Evolutionary conservation across 1,140 invertebrate genomes (phyloP).

Genomic region (Thaumatotibia leucotreta): DNA sequence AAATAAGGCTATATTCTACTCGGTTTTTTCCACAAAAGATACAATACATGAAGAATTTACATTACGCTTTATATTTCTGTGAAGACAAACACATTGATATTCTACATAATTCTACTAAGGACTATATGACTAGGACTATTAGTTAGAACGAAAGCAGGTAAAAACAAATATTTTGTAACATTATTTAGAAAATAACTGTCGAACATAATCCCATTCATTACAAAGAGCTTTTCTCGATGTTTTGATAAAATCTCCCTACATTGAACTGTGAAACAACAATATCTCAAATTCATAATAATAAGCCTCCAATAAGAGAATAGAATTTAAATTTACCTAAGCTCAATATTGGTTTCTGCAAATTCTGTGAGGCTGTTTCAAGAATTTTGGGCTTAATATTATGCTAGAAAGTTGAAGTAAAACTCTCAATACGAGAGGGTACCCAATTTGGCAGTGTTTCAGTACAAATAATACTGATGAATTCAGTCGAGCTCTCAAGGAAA

Average conservation of each 20-base stretch:
- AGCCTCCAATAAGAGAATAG: conserved; percentile 8
- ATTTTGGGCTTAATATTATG: conserved; percentile 34
- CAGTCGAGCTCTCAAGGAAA: conserved; percentile 31
- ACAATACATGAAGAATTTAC: no score
- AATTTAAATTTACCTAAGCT: conserved; percentile 8
- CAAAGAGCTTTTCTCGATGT: background rate
- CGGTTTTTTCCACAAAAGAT: no score
- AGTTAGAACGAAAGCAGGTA: no score
- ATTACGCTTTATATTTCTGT: no score
- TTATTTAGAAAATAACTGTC: background rate
- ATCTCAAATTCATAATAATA: conserved; percentile 7
- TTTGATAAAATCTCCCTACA: background rate
- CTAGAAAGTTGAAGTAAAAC: conserved; percentile 30
- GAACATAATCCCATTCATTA: background rate
- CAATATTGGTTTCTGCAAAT: conserved; percentile 22
- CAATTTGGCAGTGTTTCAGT: conserved; percentile 45
- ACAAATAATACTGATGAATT: conserved; percentile 50
- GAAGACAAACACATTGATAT: no score
- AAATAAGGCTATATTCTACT: no score
- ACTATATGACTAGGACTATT: no score
- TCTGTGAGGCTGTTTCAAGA: conserved; percentile 14
- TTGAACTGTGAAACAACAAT: conserved; percentile 13
- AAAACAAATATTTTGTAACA: background rate
- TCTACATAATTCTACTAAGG: no score
- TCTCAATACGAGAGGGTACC: conserved; percentile 35